phyloP scores from a whole-genome alignment of 2,113 vertebrate genomes.

The Amia ocellicauda region DNA sequence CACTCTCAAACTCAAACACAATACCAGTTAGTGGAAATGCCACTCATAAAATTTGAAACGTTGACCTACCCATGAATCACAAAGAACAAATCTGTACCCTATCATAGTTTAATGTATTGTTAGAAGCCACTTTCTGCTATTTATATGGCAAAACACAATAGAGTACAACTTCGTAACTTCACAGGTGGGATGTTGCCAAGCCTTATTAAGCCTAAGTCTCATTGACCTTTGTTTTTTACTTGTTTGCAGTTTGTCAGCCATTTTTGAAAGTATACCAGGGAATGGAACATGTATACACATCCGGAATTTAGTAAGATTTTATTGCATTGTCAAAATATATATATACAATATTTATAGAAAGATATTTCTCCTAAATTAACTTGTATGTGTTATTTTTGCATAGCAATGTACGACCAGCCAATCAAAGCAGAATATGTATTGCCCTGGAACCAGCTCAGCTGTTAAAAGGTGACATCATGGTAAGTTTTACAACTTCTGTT shows the following conservation, averaged over 20 bases:
- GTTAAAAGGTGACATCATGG: conserved; percentile 94
- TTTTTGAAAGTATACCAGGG: conserved; percentile 93
- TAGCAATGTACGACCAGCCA: conserved; percentile 75
- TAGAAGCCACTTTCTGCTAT: too few relatives aligned
- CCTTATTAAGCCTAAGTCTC: too few relatives aligned
- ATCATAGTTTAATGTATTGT: too few relatives aligned
- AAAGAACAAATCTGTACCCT: too few relatives aligned
- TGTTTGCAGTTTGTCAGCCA: conserved; percentile 75
- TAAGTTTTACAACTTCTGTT: conserved; percentile 50
- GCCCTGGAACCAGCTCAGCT: conserved; percentile 86
- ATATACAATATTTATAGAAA: accelerated
- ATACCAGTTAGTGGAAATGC: too few relatives aligned
- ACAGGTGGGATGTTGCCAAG: too few relatives aligned
- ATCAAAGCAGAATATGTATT: conserved; percentile 75
- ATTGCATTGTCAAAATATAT: conserved; percentile 4
- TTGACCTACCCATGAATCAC: too few relatives aligned
- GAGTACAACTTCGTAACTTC: too few relatives aligned
- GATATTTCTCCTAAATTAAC: not conserved
- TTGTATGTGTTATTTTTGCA: conserved; percentile 3
- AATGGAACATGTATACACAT: conserved; percentile 89
- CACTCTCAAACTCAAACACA: conserved; percentile 19
- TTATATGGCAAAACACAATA: too few relatives aligned
- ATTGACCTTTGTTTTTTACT: too few relatives aligned
- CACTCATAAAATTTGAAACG: too few relatives aligned
- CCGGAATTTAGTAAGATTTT: conserved; percentile 88